phyloP scores from a whole-genome alignment of 2,113 vertebrate genomes.

The Thamnaconus septentrionalis region DNA sequence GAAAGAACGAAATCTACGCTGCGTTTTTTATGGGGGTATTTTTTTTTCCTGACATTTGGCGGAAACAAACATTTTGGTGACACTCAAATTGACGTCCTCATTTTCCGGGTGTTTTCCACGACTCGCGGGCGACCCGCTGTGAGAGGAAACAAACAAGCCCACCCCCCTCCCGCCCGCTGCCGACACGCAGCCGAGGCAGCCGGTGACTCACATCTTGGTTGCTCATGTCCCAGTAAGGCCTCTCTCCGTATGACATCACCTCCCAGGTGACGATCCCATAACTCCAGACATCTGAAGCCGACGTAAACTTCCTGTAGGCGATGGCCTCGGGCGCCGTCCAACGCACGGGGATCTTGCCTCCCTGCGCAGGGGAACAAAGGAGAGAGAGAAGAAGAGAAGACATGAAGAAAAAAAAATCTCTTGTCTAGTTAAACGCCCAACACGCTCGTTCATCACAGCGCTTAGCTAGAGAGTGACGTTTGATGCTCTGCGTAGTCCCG shows the following conservation, averaged over 20 bases:
- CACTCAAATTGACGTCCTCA: conserved; percentile 60
- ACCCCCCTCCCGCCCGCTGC: not conserved
- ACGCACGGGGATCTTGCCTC: conserved; percentile 79
- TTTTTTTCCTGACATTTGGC: conserved; percentile 12
- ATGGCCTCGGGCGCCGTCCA: conserved; percentile 81
- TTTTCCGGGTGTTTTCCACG: conserved; percentile 44
- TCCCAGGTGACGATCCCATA: conserved; percentile 83
- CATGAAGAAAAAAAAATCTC: not conserved
- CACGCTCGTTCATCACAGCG: not conserved
- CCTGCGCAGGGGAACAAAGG: conserved; percentile 47
- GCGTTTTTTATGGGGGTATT: not conserved
- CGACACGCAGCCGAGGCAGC: conserved; percentile 3
- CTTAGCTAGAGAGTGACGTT: not conserved
- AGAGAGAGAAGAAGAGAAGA: not conserved
- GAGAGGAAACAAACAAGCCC: conserved; percentile 57
- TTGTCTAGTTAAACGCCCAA: not conserved
- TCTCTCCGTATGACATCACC: conserved; percentile 80
- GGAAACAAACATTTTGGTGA: conserved; percentile 55
- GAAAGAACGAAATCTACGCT: conserved; percentile 25
- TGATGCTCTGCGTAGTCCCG: not conserved
- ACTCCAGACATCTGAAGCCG: conserved; percentile 80
- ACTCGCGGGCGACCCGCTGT: conserved; percentile 49
- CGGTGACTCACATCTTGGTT: conserved; percentile 78
- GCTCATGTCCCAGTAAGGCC: conserved; percentile 83
- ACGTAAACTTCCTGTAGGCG: conserved; percentile 80